Conservation (phyloP, 1,140 invertebrate genomes). For the Neodiprion pinetum region DNA sequence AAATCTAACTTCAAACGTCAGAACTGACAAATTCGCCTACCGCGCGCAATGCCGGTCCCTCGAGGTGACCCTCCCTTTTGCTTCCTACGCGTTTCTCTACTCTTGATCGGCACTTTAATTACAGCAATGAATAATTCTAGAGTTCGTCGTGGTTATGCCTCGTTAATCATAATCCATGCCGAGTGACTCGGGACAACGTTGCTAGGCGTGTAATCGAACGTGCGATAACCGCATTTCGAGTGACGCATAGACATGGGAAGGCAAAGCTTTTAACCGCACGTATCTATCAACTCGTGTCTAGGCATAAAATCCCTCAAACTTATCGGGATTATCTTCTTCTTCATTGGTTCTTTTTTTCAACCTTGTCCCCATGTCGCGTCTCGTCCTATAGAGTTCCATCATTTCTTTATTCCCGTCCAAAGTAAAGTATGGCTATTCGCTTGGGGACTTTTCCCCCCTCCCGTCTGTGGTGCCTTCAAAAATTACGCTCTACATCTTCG, state of each 20-base stretch:
- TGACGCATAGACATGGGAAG: slow-evolving; percentile 37
- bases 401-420: too few relatives aligned
- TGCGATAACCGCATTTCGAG: slow-evolving; percentile 32
- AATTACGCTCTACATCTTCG: slow-evolving; percentile 1
- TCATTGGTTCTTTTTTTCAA: slow-evolving; percentile 10
- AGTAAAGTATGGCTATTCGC: too few relatives aligned
- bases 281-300: slow-evolving; percentile 38
- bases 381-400: too few relatives aligned
- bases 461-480: background rate
- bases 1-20: slow-evolving; percentile 28
- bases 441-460: background rate
- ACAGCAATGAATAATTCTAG: background rate
- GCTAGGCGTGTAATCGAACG: slow-evolving; percentile 44
- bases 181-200: slow-evolving; percentile 33
- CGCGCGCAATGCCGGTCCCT: slow-evolving; percentile 17
- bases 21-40: slow-evolving; percentile 23
- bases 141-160: too few relatives aligned
- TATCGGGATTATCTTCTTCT: slow-evolving; percentile 24
- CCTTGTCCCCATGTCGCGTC: background rate
- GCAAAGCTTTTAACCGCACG: slow-evolving; percentile 26
- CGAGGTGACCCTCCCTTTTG: slow-evolving; percentile 27
- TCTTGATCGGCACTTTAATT: background rate
- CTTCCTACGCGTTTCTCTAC: background rate
- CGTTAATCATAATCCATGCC: too few relatives aligned
- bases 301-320: slow-evolving; percentile 37